Conservation (phyloP, 2,888 invertebrate species). For the Nomada fabriciana region DNA sequence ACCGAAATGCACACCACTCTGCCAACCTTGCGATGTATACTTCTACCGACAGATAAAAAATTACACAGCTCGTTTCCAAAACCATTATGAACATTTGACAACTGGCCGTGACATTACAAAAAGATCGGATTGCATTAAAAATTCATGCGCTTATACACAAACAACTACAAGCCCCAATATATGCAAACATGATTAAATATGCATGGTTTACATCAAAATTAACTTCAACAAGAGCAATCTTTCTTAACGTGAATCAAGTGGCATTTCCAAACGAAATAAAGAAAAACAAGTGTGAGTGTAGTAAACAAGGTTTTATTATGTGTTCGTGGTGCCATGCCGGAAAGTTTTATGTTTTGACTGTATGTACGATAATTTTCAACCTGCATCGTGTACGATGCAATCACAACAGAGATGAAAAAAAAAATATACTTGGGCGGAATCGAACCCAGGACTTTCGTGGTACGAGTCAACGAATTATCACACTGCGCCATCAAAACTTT, state of each 20-base stretch:
- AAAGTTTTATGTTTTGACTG: background rate
- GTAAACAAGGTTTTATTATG: background rate
- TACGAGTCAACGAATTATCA: no score
- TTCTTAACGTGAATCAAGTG: constrained; percentile 7
- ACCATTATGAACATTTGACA: background rate
- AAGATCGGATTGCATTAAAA: background rate
- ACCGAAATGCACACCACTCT: background rate
- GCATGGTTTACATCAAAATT: constrained; percentile 9
- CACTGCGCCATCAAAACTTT: no score
- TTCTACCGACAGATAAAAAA: background rate
- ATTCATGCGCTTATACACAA: background rate
- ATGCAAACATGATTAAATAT: background rate
- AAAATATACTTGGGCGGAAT: no score
- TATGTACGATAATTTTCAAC: constrained; percentile 3
- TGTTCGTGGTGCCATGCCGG: constrained; percentile 4
- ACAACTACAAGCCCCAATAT: background rate
- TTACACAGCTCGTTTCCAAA: background rate
- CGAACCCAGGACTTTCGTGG: no score
- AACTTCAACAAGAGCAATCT: background rate
- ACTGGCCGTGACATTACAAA: background rate
- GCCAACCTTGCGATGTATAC: background rate
- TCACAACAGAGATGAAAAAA: no score
- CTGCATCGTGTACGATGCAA: background rate
- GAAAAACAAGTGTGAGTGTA: constrained; percentile 2
- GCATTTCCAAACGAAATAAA: background rate